Evolutionary conservation across 64 coral and sea anemone species (phyloP).

Genomic region (Hydrozoanthus tunicans): DNA sequence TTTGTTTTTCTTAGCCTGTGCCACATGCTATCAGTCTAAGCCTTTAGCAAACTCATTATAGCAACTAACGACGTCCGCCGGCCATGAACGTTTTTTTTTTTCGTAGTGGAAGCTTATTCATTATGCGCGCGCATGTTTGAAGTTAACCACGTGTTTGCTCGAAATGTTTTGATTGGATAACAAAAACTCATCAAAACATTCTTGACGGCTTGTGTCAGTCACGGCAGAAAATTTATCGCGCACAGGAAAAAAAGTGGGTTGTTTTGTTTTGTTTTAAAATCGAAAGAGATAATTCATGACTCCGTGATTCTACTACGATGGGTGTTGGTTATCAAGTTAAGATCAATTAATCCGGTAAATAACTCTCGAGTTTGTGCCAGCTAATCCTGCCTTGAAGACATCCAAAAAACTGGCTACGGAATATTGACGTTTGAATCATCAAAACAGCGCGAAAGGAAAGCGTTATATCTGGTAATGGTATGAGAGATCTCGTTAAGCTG

Average conservation of each 20-base stretch:
- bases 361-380: not conserved
- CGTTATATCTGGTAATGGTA: constrained; percentile 2
- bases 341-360: not conserved
- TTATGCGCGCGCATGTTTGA: too few relatives aligned
- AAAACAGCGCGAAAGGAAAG: not conserved
- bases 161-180: constrained; percentile 30
- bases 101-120: too few relatives aligned
- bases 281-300: not conserved
- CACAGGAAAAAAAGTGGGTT: not conserved
- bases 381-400: not conserved
- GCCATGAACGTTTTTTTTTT: too few relatives aligned
- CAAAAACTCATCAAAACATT: constrained; percentile 2
- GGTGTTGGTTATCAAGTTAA: not conserved
- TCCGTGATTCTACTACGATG: not conserved
- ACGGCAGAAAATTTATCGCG: constrained; percentile 30
- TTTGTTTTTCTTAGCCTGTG: too few relatives aligned
- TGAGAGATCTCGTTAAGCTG: constrained; percentile 68
- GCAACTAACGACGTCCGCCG: too few relatives aligned
- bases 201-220: constrained; percentile 57
- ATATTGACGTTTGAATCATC: constrained; percentile 24
- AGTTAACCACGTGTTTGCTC: constrained; percentile 12
- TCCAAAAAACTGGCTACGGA: not conserved
- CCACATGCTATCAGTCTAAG: too few relatives aligned
- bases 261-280: not conserved
- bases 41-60: too few relatives aligned